These are phyloP conservation scores for Poeciliopsis turneri DNA, from an alignment of 2,797 vertebrate genomes.

Conservation along the genomic window DNA sequence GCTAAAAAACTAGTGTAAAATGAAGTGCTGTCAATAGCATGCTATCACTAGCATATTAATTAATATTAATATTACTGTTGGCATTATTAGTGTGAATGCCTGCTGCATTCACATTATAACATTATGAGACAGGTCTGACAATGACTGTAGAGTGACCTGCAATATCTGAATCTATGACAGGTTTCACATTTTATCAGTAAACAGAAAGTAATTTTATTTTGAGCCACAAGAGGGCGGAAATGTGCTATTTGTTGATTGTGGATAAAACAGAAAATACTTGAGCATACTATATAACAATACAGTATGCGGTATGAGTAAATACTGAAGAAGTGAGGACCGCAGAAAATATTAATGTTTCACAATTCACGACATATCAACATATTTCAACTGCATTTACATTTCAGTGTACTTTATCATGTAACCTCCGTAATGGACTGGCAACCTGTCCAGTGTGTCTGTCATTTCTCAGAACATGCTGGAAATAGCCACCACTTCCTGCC, in stretches of 20 bases:
- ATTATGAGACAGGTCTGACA: neutral
- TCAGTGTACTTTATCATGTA: neutral
- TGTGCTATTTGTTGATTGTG: neutral
- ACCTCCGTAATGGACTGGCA: neutral
- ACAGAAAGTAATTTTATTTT: constrained; percentile 2
- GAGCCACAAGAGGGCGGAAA: constrained; percentile 52
- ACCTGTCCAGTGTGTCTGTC: too few species aligned
- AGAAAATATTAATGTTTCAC: neutral
- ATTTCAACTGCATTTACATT: neutral
- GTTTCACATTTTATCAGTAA: neutral
- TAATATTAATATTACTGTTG: too few species aligned
- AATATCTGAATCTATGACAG: neutral
- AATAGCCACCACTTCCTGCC: too few species aligned
- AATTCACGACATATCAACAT: neutral
- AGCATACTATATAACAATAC: too few species aligned
- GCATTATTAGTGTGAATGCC: too few species aligned
- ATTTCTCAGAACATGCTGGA: too few species aligned
- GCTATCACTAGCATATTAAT: too few species aligned
- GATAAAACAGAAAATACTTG: neutral
- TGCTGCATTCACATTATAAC: too few species aligned
- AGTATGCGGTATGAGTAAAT: neutral
- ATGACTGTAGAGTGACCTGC: neutral
- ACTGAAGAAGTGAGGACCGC: neutral
- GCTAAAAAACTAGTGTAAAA: too few species aligned
- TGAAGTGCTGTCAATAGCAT: too few species aligned